Percentiles rank a stretch among this genome's conserved stretches.
Evolutionary conservation across 2,888 invertebrate genomes (phyloP).

Genomic region (Hirudinaria manillensis): DNA sequence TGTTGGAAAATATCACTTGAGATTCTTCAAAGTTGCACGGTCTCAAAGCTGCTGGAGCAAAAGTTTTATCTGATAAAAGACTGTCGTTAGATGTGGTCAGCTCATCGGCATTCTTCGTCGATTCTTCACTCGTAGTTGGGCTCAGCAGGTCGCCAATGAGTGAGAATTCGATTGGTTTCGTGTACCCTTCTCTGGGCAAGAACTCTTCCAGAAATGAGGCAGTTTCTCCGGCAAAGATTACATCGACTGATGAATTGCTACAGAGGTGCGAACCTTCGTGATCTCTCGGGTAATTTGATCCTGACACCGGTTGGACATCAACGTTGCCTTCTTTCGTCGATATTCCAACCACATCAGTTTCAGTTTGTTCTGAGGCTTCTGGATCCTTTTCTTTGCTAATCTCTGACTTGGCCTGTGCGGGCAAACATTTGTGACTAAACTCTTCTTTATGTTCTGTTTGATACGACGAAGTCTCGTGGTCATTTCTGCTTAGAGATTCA

Average conservation of each 20-base stretch:
- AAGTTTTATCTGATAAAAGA: background rate
- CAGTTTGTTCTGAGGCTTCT: no score
- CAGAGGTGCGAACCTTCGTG: background rate
- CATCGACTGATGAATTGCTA: background rate
- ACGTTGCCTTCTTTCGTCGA: background rate
- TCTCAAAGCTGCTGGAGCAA: background rate
- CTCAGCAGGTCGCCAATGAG: background rate
- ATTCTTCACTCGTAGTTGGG: slow-evolving; percentile 2
- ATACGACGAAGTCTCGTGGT: no score
- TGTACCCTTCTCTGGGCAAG: background rate
- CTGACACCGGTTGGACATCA: no score
- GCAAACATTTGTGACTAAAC: no score
- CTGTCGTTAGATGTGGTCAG: background rate
- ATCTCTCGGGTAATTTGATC: no score
- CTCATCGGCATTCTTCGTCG: background rate
- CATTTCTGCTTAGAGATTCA: no score
- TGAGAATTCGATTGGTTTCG: background rate
- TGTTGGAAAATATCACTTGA: background rate
- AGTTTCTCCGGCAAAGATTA: background rate
- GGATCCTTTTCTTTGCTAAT: no score
- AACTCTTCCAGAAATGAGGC: background rate
- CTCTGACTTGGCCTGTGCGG: no score
- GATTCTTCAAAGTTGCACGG: background rate
- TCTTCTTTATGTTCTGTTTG: no score
- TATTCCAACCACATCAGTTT: background rate